phyloP scores from a whole-genome alignment of 2,888 invertebrate genomes.

The Thyatira batis region DNA sequence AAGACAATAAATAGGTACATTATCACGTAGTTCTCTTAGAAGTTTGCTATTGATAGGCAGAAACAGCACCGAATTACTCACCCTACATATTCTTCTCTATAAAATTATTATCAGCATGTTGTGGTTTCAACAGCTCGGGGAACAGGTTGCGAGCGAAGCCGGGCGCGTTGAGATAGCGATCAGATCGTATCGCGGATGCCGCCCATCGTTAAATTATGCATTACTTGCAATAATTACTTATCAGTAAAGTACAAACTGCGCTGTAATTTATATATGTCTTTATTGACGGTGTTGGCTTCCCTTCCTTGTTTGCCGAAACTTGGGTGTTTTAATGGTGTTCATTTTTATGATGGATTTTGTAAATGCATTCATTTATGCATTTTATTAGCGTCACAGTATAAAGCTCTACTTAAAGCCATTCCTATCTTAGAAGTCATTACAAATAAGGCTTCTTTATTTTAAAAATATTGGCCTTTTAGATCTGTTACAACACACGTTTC shows the following conservation, averaged over 20 bases:
- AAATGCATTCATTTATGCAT: too few relatives aligned
- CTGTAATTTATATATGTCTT: neutral
- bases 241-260: neutral
- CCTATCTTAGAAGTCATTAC: too few relatives aligned
- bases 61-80: neutral
- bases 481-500: too few relatives aligned
- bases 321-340: too few relatives aligned
- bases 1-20: neutral
- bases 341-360: too few relatives aligned
- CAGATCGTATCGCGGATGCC: conserved; percentile 24
- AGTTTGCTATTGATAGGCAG: neutral
- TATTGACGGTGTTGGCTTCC: neutral
- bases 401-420: too few relatives aligned
- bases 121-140: conserved; percentile 21
- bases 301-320: too few relatives aligned
- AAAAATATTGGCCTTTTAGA: too few relatives aligned
- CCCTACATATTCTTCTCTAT: conserved; percentile 3
- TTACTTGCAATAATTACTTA: conserved; percentile 1
- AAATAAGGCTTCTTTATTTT: too few relatives aligned
- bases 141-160: conserved; percentile 42
- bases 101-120: conserved; percentile 9
- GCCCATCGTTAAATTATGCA: conserved; percentile 20
- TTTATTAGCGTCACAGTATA: too few relatives aligned
- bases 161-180: conserved; percentile 30
- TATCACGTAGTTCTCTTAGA: neutral